phyloP scores from a whole-genome alignment of 2,888 invertebrate genomes.

The Lathronympha strigana region DNA sequence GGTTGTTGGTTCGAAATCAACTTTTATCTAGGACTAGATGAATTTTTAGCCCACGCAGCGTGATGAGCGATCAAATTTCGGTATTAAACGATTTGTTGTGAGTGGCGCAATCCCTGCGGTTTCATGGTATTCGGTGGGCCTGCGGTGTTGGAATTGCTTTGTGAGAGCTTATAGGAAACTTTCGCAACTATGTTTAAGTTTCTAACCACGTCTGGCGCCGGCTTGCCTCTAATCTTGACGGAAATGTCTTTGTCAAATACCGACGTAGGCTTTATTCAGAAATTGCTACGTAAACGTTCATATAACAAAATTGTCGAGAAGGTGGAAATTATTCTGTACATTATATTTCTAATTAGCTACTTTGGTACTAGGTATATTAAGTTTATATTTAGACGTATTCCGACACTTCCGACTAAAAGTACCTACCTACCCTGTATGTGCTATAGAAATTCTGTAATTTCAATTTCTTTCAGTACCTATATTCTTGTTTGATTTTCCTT shows the following conservation, averaged over 20 bases:
- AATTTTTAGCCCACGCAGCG: not conserved
- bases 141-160: slow-evolving; percentile 59
- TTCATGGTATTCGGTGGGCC: slow-evolving; percentile 57
- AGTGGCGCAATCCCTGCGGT: slow-evolving; percentile 53
- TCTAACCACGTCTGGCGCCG: slow-evolving; percentile 46
- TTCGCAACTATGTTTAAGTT: slow-evolving; percentile 60
- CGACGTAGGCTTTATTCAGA: slow-evolving; percentile 15
- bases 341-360: too few relatives aligned
- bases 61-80: slow-evolving; percentile 7
- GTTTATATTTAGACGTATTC: too few relatives aligned
- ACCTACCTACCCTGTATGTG: too few relatives aligned
- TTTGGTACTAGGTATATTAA: too few relatives aligned
- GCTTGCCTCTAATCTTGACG: slow-evolving; percentile 48
- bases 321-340: not conserved
- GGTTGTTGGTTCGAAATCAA: not conserved
- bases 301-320: not conserved
- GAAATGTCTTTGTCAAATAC: slow-evolving; percentile 44
- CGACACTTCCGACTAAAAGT: too few relatives aligned
- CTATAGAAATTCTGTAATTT: too few relatives aligned
- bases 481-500: too few relatives aligned
- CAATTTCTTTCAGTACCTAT: too few relatives aligned
- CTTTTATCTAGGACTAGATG: not conserved
- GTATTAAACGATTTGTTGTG: slow-evolving; percentile 42
- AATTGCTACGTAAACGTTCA: slow-evolving; percentile 5
- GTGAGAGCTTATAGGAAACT: slow-evolving; percentile 60